Percentiles rank a stretch among this genome's conserved stretches.
These are phyloP conservation scores for Darevskia mixta DNA, from an alignment of 2,797 vertebrate genomes.

Conservation along the genomic window DNA sequence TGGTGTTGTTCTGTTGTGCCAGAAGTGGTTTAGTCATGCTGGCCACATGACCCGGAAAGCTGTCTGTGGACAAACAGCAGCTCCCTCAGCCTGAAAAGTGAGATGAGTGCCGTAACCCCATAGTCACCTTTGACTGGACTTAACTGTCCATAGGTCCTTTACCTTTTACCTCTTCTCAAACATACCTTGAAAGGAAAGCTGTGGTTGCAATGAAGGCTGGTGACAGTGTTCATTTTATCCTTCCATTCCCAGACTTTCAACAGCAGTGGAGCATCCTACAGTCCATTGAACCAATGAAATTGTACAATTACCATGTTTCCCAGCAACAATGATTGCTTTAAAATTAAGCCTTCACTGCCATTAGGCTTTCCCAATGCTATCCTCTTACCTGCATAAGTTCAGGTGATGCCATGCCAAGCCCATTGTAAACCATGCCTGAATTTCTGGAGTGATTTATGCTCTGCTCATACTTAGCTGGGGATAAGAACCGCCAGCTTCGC, in stretches of 20 bases:
- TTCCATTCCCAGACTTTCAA: neutral
- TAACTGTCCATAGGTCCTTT: too few species aligned
- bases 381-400: too few species aligned
- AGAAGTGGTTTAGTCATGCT: too few species aligned
- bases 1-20: too few species aligned
- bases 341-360: neutral
- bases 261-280: neutral
- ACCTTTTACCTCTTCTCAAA: neutral
- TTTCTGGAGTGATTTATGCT: neutral
- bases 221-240: neutral
- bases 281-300: too few species aligned
- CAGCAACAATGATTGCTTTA: too few species aligned
- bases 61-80: too few species aligned
- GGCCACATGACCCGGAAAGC: too few species aligned
- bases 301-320: too few species aligned
- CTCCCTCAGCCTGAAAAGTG: too few species aligned
- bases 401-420: neutral
- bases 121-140: too few species aligned
- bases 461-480: neutral
- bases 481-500: neutral
- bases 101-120: too few species aligned
- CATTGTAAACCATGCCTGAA: neutral
- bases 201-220: neutral
- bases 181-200: neutral
- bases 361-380: neutral